Percentiles rank a stretch among this genome's conserved stretches.
These are phyloP conservation scores for Monochamus saltuarius DNA, from an alignment of 1,140 invertebrate genomes.

Conservation along the genomic window DNA sequence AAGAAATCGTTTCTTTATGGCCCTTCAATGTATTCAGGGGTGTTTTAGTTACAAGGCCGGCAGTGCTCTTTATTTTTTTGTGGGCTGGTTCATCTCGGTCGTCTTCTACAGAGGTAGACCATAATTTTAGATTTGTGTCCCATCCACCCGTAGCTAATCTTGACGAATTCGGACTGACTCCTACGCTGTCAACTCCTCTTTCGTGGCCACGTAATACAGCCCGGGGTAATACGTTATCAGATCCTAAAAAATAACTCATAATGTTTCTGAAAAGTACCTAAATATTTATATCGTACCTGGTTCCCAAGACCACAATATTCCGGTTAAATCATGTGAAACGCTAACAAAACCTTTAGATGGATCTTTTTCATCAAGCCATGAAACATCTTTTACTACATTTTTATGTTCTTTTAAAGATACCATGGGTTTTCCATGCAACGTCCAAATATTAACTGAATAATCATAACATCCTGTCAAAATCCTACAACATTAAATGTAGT, in stretches of 20 bases:
- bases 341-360: conserved; percentile 72
- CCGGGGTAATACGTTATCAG: conserved; percentile 78
- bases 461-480: conserved; percentile 95
- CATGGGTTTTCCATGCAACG: conserved; percentile 77
- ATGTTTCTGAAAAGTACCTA: background rate
- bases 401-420: conserved; percentile 84
- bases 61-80: conserved; percentile 54
- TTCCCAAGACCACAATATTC: conserved; percentile 89
- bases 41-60: conserved; percentile 58
- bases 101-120: conserved; percentile 62
- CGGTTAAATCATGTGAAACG: conserved; percentile 90
- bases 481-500: conserved; percentile 55
- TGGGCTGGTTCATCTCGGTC: conserved; percentile 54
- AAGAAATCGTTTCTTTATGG: conserved; percentile 88
- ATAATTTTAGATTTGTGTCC: conserved; percentile 82
- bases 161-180: conserved; percentile 61
- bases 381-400: conserved; percentile 73
- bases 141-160: conserved; percentile 89
- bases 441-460: conserved; percentile 89
- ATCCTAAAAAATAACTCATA: conserved; percentile 38
- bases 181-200: conserved; percentile 82
- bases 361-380: conserved; percentile 74
- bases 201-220: conserved; percentile 85
- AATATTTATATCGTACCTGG: conserved; percentile 45
- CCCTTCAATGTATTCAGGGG: conserved; percentile 87